phyloP scores from a whole-genome alignment of 2,797 vertebrate species.

The Sebastes matsubarae region DNA sequence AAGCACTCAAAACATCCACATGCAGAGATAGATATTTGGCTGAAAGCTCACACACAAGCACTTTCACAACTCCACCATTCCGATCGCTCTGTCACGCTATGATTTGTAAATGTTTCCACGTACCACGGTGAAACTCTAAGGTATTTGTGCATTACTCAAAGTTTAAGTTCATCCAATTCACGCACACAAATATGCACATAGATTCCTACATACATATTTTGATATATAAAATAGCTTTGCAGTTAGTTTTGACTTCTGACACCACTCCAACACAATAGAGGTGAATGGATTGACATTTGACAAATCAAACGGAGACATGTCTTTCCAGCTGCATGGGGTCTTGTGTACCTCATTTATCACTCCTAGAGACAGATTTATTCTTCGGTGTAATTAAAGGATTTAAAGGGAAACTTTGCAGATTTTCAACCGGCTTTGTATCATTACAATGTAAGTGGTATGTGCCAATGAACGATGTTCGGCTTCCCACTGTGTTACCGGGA shows the following conservation, averaged over 20 bases:
- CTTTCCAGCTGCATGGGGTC: too few relatives aligned
- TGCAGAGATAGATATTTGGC: not conserved
- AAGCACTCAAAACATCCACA: constrained; percentile 31
- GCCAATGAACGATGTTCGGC: too few relatives aligned
- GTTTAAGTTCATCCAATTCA: not conserved
- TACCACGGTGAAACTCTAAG: not conserved
- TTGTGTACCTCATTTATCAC: not conserved
- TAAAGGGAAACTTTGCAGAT: too few relatives aligned
- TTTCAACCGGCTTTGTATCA: too few relatives aligned
- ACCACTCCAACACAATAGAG: not conserved
- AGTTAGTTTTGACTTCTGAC: too few relatives aligned
- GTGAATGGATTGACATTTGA: too few relatives aligned
- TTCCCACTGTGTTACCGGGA: too few relatives aligned
- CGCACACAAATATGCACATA: not conserved
- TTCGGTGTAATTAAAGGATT: not conserved
- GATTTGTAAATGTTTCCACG: not conserved
- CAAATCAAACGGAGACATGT: not conserved
- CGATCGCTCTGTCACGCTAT: not conserved
- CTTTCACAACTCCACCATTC: not conserved
- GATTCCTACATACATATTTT: not conserved
- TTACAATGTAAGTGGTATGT: too few relatives aligned
- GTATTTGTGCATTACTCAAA: not conserved
- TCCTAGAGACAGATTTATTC: not conserved
- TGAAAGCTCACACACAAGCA: not conserved
- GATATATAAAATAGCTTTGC: not conserved